phyloP scores from a whole-genome alignment of 2,888 invertebrate species.

The Pollenia labialis region DNA sequence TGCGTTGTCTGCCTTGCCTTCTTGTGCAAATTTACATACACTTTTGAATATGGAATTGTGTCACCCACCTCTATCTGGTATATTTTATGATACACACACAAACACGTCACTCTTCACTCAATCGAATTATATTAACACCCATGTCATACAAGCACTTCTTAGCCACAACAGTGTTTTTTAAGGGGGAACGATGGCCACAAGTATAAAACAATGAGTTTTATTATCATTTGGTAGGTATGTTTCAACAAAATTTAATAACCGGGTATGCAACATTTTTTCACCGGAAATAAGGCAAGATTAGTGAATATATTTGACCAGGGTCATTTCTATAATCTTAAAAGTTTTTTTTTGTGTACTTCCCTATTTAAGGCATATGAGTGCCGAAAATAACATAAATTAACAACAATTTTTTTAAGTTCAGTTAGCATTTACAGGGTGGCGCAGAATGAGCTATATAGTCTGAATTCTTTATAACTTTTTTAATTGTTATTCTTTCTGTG shows the following conservation, averaged over 20 bases:
- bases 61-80: constrained; percentile 17
- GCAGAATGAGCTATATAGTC: too few species aligned
- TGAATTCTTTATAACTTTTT: too few species aligned
- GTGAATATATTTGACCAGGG: too few species aligned
- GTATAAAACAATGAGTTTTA: background rate
- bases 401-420: constrained; percentile 45
- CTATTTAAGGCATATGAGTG: background rate
- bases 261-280: too few species aligned
- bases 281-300: too few species aligned
- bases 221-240: background rate
- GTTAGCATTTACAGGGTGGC: too few species aligned
- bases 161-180: background rate
- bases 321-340: too few species aligned
- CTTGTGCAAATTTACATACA: constrained; percentile 18
- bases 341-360: background rate
- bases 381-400: constrained; percentile 26
- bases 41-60: constrained; percentile 25
- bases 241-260: background rate
- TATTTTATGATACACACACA: background rate
- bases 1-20: background rate
- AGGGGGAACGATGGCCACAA: background rate
- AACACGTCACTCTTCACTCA: background rate
- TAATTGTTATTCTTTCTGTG: too few species aligned
- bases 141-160: constrained; percentile 11
- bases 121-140: constrained; percentile 43